Evolutionary conservation across 2,888 invertebrate genomes (phyloP).

Genomic region (Cybosia mesomella): DNA sequence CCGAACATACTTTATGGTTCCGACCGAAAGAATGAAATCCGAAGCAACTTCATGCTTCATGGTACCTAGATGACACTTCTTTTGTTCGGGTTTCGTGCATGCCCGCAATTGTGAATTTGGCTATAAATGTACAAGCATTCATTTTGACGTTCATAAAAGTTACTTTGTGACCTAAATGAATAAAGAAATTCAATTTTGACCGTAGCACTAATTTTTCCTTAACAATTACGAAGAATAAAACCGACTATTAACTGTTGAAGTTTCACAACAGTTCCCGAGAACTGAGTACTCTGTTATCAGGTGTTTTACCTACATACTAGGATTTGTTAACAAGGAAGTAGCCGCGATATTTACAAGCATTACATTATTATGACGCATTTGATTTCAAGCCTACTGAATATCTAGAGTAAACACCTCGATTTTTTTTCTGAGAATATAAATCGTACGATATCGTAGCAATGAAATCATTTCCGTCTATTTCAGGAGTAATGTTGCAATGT

Average conservation of each 20-base stretch:
- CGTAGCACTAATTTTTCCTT: slow-evolving; percentile 5
- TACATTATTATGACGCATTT: slow-evolving; percentile 2
- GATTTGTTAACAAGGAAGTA: slow-evolving; percentile 14
- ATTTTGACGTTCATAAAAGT: not conserved
- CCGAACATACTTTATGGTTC: too few relatives aligned
- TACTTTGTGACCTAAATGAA: not conserved
- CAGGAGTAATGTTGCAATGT: too few relatives aligned
- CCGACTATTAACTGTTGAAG: slow-evolving; percentile 3
- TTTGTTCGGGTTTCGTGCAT: too few relatives aligned
- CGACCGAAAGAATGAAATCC: too few relatives aligned
- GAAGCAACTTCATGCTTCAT: too few relatives aligned
- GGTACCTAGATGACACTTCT: too few relatives aligned
- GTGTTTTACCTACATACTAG: not conserved
- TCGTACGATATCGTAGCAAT: slow-evolving; percentile 7
- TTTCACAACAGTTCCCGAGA: slow-evolving; percentile 16
- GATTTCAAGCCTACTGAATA: slow-evolving; percentile 7
- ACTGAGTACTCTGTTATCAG: slow-evolving; percentile 15
- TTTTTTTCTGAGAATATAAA: slow-evolving; percentile 8
- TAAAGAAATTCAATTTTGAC: not conserved
- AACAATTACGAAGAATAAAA: slow-evolving; percentile 19
- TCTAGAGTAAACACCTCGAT: slow-evolving; percentile 8
- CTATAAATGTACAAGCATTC: too few relatives aligned
- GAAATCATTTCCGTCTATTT: slow-evolving; percentile 2
- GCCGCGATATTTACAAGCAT: not conserved
- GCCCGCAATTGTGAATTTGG: too few relatives aligned